These are phyloP conservation scores for Hypothenemus hampei DNA, from an alignment of 1,140 invertebrate genomes.

Conservation along the genomic window DNA sequence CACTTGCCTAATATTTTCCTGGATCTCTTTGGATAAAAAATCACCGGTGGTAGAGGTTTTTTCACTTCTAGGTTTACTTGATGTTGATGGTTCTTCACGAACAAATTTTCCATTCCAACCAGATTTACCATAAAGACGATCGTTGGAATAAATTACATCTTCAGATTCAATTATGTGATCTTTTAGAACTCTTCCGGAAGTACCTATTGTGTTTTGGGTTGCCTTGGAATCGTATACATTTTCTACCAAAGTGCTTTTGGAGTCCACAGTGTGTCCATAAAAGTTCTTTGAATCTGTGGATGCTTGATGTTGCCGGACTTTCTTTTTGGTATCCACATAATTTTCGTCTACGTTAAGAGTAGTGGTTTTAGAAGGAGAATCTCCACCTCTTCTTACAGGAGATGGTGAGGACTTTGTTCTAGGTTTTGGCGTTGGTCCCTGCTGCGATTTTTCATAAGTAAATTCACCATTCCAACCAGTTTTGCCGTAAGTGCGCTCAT, in stretches of 20 bases:
- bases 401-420: neutral
- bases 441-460: conserved; percentile 28
- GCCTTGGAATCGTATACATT: conserved; percentile 40
- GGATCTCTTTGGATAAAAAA: neutral
- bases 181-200: conserved; percentile 35
- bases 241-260: conserved; percentile 30
- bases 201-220: conserved; percentile 40
- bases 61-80: conserved; percentile 13
- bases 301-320: conserved; percentile 28
- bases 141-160: conserved; percentile 41
- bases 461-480: conserved; percentile 43
- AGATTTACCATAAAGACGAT: conserved; percentile 38
- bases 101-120: conserved; percentile 40
- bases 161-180: conserved; percentile 34
- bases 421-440: conserved; percentile 3
- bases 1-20: neutral
- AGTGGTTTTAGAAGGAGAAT: conserved; percentile 22
- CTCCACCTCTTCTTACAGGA: conserved; percentile 20
- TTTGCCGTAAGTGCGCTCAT: conserved; percentile 41
- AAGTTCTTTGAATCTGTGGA: conserved; percentile 37
- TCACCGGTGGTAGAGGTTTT: neutral
- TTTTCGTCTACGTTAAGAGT: conserved; percentile 31
- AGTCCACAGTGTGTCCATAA: conserved; percentile 39
- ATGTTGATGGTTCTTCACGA: conserved; percentile 14
- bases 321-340: conserved; percentile 33